Percentiles rank a stretch among this genome's conserved stretches.
phyloP scores from a whole-genome alignment of 1,140 invertebrate genomes.

The Drosophila setifemur region DNA sequence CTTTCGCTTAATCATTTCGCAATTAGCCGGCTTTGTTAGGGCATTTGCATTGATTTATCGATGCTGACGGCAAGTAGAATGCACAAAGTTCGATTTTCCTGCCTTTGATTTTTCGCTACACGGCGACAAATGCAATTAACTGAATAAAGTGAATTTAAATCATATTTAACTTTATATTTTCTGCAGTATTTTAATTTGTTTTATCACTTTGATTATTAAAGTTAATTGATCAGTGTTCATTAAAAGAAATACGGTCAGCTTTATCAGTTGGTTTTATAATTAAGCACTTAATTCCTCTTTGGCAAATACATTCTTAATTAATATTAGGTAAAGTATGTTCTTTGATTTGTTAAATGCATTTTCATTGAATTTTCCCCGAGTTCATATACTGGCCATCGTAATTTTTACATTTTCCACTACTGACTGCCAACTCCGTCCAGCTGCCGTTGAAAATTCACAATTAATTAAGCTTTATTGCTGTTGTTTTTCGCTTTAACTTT shows the following conservation, averaged over 20 bases:
- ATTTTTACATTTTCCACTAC: slow-evolving; percentile 15
- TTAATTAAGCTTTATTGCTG: slow-evolving; percentile 56
- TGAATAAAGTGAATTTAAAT: not conserved
- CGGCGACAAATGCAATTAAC: no score
- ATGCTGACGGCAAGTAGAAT: slow-evolving; percentile 13
- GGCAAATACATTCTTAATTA: no score
- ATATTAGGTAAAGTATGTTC: no score
- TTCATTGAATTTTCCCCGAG: slow-evolving; percentile 15
- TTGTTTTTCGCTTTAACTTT: slow-evolving; percentile 1
- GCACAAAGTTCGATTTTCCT: not conserved
- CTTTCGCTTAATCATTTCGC: slow-evolving; percentile 60
- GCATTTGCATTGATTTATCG: slow-evolving; percentile 38
- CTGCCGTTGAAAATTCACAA: slow-evolving; percentile 44
- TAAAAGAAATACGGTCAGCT: no score
- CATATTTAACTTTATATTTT: no score
- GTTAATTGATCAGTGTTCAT: no score
- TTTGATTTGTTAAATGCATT: no score
- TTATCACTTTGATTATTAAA: no score
- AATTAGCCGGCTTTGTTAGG: slow-evolving; percentile 53
- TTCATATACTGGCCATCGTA: no score
- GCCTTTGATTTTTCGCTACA: not conserved
- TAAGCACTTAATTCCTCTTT: no score
- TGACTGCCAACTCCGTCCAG: slow-evolving; percentile 28
- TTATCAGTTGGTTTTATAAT: no score
- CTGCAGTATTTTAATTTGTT: no score